Conservation (phyloP, 2,113 vertebrate genomes). For the Pomatostomus ruficeps region DNA sequence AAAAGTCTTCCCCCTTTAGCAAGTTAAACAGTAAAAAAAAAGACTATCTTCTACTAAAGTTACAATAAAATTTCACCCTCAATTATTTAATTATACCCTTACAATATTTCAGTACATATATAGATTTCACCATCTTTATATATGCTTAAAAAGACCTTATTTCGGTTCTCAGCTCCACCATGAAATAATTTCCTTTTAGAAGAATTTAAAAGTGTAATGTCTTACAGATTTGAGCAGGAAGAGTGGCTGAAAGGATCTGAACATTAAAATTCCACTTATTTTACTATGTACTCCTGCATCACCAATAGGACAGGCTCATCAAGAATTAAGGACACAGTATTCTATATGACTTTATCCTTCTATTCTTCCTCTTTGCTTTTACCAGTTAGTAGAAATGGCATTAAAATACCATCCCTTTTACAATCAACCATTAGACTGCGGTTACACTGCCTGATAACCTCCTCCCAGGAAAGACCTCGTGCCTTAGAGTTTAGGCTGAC, state of each 20-base stretch:
- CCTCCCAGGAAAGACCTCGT: background rate
- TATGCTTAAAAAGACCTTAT: background rate
- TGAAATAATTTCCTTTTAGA: background rate
- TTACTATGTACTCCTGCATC: background rate
- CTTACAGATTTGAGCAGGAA: background rate
- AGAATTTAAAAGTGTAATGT: background rate
- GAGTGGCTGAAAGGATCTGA: background rate
- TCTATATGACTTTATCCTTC: background rate
- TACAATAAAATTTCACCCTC: background rate
- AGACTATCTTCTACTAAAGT: background rate
- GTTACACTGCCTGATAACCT: background rate
- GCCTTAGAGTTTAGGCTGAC: background rate
- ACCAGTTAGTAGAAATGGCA: background rate
- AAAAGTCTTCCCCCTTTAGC: background rate
- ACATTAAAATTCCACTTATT: background rate
- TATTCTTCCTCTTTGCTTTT: background rate
- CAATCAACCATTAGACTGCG: background rate
- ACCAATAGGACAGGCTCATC: background rate
- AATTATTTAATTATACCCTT: background rate
- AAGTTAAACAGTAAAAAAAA: background rate
- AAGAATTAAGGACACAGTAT: background rate
- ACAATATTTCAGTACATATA: background rate
- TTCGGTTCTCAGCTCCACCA: background rate
- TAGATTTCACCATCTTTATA: background rate
- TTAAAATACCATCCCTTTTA: background rate